Evolutionary conservation across 2,797 vertebrate species (phyloP).

Genomic region (Artibeus lituratus): DNA sequence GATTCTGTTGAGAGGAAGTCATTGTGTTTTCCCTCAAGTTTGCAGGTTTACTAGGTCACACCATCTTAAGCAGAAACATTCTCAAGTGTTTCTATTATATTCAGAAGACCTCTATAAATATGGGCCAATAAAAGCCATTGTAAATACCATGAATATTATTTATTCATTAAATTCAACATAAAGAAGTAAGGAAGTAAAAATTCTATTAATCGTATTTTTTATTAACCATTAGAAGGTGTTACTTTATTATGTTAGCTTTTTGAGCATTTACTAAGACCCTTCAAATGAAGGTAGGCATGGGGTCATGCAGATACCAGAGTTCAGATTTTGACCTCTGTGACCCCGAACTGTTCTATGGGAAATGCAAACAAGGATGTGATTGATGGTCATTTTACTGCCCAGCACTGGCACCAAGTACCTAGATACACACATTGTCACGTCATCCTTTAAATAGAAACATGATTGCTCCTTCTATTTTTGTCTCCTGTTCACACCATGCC

Average conservation of each 20-base stretch:
- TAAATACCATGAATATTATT: not conserved
- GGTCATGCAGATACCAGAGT: slow-evolving; percentile 49
- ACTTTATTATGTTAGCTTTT: slow-evolving; percentile 60
- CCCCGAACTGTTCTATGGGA: slow-evolving; percentile 41
- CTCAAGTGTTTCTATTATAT: not conserved
- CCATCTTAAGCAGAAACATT: slow-evolving; percentile 1
- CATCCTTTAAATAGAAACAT: slow-evolving; percentile 53
- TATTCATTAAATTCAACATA: slow-evolving; percentile 7
- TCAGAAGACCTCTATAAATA: not conserved
- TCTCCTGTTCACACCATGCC: slow-evolving; percentile 41
- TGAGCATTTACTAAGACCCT: slow-evolving; percentile 16
- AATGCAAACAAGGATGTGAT: slow-evolving; percentile 66
- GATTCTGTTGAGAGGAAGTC: not conserved
- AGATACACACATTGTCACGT: not conserved
- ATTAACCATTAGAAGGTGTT: slow-evolving; percentile 5
- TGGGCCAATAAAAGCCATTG: not conserved
- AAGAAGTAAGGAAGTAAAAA: not conserved
- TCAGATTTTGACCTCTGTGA: slow-evolving; percentile 53
- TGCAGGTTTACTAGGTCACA: not conserved
- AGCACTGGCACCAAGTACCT: slow-evolving; percentile 11
- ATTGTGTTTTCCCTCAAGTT: not conserved
- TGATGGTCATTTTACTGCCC: slow-evolving; percentile 37
- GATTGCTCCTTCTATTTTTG: slow-evolving; percentile 50
- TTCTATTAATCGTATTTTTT: slow-evolving; percentile 27
- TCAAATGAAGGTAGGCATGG: slow-evolving; percentile 18